Evolutionary conservation across 1,140 invertebrate genomes (phyloP).

Genomic region (Ruditapes philippinarum): DNA sequence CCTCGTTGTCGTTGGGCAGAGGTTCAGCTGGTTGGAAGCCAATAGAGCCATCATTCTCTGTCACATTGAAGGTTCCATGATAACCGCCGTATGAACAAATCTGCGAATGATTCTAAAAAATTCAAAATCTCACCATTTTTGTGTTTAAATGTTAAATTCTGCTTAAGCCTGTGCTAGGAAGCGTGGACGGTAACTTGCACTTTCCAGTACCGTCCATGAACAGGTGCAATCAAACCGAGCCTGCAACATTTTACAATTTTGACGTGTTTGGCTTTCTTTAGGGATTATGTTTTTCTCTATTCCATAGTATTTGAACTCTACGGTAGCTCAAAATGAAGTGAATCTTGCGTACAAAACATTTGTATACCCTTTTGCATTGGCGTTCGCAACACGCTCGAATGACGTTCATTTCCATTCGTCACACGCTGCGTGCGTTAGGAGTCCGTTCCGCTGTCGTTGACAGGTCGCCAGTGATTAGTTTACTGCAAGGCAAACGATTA

Average conservation of each 20-base stretch:
- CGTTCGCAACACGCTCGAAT: neutral
- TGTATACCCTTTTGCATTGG: neutral
- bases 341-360: neutral
- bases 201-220: no score
- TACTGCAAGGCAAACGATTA: constrained; percentile 18
- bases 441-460: constrained; percentile 33
- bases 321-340: neutral
- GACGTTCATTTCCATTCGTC: constrained; percentile 16
- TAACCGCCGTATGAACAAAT: no score
- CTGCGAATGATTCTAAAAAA: no score
- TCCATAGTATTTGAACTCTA: neutral
- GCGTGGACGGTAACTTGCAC: no score
- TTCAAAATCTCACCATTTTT: no score
- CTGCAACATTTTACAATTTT: no score
- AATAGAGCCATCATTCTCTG: constrained; percentile 62
- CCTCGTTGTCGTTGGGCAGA: constrained; percentile 59
- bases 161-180: no score
- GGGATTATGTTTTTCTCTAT: no score
- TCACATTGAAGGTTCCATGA: no score
- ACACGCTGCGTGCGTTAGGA: constrained; percentile 28
- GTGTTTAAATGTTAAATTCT: no score
- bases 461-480: constrained; percentile 31
- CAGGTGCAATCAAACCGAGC: no score
- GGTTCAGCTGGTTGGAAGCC: constrained; percentile 70
- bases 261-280: no score